Percentiles rank a stretch among this genome's conserved stretches.
Conservation (phyloP, 2,797 vertebrate genomes). For the Petrocephalus sullivani region DNA sequence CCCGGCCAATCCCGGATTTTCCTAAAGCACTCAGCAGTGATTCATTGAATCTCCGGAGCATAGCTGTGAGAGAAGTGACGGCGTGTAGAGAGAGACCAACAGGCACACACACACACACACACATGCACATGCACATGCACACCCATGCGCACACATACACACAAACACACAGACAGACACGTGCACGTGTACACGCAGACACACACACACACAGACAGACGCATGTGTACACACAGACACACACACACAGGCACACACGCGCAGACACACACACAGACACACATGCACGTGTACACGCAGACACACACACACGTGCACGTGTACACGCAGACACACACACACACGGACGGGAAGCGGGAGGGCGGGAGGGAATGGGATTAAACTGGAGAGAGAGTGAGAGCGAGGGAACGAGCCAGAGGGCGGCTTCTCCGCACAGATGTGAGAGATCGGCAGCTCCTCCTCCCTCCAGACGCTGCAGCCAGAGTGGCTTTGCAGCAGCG, state of each 20-base stretch:
- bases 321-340: slow-evolving; percentile 19
- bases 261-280: not conserved
- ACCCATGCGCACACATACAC: slow-evolving; percentile 27
- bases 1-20: slow-evolving; percentile 39
- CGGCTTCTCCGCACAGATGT: slow-evolving; percentile 59
- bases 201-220: slow-evolving; percentile 29
- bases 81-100: not conserved
- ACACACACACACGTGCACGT: not conserved
- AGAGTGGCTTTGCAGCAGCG: slow-evolving; percentile 31
- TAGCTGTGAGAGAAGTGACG: not conserved
- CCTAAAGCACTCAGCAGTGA: slow-evolving; percentile 39
- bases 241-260: too few species aligned
- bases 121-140: slow-evolving; percentile 28
- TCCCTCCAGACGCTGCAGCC: slow-evolving; percentile 34
- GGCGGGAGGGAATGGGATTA: slow-evolving; percentile 34
- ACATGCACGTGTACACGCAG: not conserved
- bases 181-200: slow-evolving; percentile 20
- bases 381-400: slow-evolving; percentile 1
- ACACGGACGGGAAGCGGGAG: slow-evolving; percentile 33
- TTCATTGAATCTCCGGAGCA: slow-evolving; percentile 9
- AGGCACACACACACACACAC: not conserved
- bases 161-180: slow-evolving; percentile 24
- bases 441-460: slow-evolving; percentile 47
- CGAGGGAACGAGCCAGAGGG: slow-evolving; percentile 25
- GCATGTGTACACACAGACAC: too few species aligned